Evolutionary conservation across 1,140 invertebrate genomes (phyloP), one percentile per base, ranked within the genome.

Genomic region (Glossosoma conforme): DNA sequence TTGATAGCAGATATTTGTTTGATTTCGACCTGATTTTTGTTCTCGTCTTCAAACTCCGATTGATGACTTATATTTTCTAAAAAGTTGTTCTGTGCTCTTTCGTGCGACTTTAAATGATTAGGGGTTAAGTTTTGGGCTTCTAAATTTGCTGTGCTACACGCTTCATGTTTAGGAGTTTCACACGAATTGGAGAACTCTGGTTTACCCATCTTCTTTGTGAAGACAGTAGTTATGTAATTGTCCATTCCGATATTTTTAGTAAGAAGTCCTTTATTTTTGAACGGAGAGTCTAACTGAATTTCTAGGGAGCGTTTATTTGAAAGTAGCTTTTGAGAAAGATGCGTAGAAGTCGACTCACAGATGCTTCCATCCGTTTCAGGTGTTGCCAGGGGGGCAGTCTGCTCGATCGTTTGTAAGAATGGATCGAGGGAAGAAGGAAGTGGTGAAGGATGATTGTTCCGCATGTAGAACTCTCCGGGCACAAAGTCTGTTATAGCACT

Each of bases 161-260:
- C 14, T 36, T 58, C 52, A 41, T 51, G 47, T 54, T 58, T 58
- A 11, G 56, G 56, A 15, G 51, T 45, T 11, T 58, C 56, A 32
- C 41, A 44, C 4, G 9, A 19, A 35, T 51, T 53, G 1, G 22
- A 22, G 32, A 22, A 14, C 3, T 37, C 20, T 3, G 10, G 10
- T 1, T 14, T 43, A 4, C 37, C 42, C 10, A 42, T 9, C 15
- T 47, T 42, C 22, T 42, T 52, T 10, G 75, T 76, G 59, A 73
- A 78, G 44, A 77, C 77, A 36, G 80, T 82, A 13, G 77, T 80
- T 44, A 82, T 80, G 61, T 83, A 83, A 69, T 82, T 84, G 64
- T 84, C 81, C 50, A 76, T 76, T 18, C 79, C 80, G 54, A 82
- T 82, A 59, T 80, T 78, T 64, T 81, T 82, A 56, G 79, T 75